Base-by-base conservation (phyloP, 2,113 vertebrate species). In the Acrocephalus kingi region DNA sequence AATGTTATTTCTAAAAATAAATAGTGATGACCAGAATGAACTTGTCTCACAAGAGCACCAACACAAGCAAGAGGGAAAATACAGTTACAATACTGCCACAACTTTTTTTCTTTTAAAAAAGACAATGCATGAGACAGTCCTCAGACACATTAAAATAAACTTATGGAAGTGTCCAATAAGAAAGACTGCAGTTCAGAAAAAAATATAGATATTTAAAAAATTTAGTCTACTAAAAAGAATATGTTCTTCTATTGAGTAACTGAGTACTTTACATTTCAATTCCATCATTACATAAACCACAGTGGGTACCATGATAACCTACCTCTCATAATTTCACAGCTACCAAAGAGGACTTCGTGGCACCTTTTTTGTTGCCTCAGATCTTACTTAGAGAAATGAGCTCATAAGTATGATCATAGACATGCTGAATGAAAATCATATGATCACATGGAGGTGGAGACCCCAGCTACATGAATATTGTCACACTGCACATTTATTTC, bases 1-100 rank as follows among this genome's bases (percentile, higher is more conserved):
- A 45, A 28, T 37, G 5, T 90, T 96, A 74, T 88, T 88, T 74
- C 80, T 93, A 91, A 96, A 97, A 96, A 88, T 79, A 94, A 96
- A 61, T 10, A 45, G 11, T 21, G 69, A 90, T 82, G 78, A 78
- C 59, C 91, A 56, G 58, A 93, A 75, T 39, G 24, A 75, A 27
- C 67, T 52, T 91, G 58, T 71, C 45, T 31, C 51, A 68, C 28
- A 91, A 67, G 84, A 92, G 69, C 51, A 73, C 31, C 68, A 91
- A 31, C 5, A 27, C 10, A 51, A 22, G 52, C 27, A 84, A 86
- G 56, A 72, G 55, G 46, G 48, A 54, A 43, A 81, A 89, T 25
- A 78, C 24, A 56, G 9, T 35, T 85, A 74, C 3, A 69, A 43
- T 25, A 55, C 5, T 30, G 20, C 41, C 51, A 15, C 6, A 62